Conservation (phyloP, 2,888 invertebrate genomes). For the Notodonta dromedarius region DNA sequence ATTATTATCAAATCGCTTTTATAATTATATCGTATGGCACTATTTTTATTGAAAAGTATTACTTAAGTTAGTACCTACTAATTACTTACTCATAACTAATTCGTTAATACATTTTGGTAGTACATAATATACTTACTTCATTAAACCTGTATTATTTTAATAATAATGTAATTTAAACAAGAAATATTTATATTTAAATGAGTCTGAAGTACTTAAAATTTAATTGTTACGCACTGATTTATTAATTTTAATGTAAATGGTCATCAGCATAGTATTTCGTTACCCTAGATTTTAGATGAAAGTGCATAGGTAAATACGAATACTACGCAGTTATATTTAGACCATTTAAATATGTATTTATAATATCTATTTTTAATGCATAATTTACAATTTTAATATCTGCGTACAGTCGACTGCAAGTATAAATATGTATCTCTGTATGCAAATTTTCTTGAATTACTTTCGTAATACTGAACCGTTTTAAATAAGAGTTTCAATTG, state of each 20-base stretch:
- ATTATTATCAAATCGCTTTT: too few species aligned
- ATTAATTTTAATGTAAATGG: background rate
- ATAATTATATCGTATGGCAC: too few species aligned
- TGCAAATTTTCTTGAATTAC: constrained; percentile 27
- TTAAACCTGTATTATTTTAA: too few species aligned
- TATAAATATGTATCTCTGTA: constrained; percentile 9
- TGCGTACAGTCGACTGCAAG: constrained; percentile 16
- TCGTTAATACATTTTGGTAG: too few species aligned
- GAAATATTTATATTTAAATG: background rate
- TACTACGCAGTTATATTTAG: constrained; percentile 5
- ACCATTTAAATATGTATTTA: constrained; percentile 18
- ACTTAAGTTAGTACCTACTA: too few species aligned
- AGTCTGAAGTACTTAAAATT: background rate
- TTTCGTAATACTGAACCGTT: constrained; percentile 29
- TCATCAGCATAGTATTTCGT: constrained; percentile 13
- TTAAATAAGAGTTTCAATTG: constrained; percentile 9
- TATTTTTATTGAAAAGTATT: too few species aligned
- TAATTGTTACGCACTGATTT: background rate
- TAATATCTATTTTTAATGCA: constrained; percentile 22
- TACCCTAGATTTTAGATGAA: constrained; percentile 15
- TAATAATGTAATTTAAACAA: too few species aligned
- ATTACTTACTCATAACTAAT: too few species aligned
- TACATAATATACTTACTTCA: too few species aligned
- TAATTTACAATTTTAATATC: constrained; percentile 25
- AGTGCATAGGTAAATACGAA: background rate